Conservation (phyloP, 2,797 vertebrate genomes). For the Sorex maritimensis region DNA sequence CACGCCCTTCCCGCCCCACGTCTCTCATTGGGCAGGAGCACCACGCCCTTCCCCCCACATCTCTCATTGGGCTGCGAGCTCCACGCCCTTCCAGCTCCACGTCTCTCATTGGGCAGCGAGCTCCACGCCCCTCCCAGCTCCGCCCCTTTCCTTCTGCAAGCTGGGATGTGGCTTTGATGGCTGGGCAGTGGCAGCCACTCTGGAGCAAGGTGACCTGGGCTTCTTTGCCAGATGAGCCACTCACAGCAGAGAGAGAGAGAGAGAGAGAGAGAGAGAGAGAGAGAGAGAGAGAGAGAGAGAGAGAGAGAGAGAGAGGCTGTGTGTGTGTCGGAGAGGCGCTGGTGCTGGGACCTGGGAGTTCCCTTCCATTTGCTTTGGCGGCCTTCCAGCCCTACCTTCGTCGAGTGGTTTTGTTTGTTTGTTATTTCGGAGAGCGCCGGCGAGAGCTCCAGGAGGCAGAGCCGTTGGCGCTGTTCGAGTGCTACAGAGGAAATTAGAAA, state of each 20-base stretch:
- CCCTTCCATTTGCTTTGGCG: background rate
- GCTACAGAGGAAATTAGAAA: slow-evolving; percentile 36
- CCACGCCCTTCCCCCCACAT: too few species aligned
- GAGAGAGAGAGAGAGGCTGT: background rate
- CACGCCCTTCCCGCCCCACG: too few species aligned
- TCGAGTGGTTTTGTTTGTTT: background rate
- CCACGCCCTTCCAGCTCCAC: too few species aligned
- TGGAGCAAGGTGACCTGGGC: background rate
- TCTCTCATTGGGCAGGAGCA: too few species aligned
- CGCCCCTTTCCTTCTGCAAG: background rate
- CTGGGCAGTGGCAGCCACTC: background rate
- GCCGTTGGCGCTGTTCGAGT: background rate
- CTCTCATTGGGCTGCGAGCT: too few species aligned
- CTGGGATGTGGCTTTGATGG: background rate
- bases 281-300: too few species aligned
- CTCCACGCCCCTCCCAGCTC: background rate
- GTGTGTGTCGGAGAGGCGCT: background rate
- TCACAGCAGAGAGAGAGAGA: too few species aligned
- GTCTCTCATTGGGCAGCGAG: too few species aligned
- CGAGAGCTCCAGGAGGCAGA: background rate
- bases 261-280: too few species aligned
- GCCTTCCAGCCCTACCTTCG: background rate
- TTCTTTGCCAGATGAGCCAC: background rate
- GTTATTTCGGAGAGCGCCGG: background rate
- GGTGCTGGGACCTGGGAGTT: background rate